Percentiles rank a stretch among this genome's conserved stretches.
Evolutionary conservation across 1,140 invertebrate genomes (phyloP).

Genomic region (Euura saliciscinereae): DNA sequence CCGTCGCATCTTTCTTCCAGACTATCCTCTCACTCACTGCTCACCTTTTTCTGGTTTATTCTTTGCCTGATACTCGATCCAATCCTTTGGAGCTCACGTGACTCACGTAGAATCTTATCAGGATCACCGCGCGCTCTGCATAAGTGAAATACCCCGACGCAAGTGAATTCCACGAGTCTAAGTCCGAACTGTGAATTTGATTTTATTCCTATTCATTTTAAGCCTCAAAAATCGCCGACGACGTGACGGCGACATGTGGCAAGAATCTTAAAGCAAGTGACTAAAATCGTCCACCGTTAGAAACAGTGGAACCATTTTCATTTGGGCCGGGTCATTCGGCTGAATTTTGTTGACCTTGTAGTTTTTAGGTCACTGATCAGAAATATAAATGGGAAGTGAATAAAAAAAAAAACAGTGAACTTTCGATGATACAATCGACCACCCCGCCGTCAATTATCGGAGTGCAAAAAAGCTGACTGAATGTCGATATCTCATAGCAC

Average conservation of each 20-base stretch:
- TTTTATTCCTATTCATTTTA: neutral
- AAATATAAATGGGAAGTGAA: too few relatives aligned
- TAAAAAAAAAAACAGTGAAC: too few relatives aligned
- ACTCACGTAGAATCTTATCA: slow-evolving; percentile 1
- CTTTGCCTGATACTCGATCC: neutral
- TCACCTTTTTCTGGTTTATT: neutral
- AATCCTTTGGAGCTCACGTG: neutral
- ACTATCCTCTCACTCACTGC: neutral
- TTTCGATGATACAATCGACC: too few relatives aligned
- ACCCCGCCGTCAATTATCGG: too few relatives aligned
- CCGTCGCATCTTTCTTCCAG: neutral
- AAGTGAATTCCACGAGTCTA: neutral
- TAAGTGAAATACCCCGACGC: neutral
- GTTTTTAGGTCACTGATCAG: too few relatives aligned
- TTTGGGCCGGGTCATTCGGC: too few relatives aligned
- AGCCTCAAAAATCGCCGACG: neutral
- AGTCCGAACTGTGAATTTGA: neutral
- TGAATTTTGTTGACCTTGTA: too few relatives aligned
- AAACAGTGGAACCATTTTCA: too few relatives aligned
- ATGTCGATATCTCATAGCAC: too few relatives aligned
- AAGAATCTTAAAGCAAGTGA: too few relatives aligned
- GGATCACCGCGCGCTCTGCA: neutral
- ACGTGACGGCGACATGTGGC: neutral
- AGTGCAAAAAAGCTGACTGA: too few relatives aligned
- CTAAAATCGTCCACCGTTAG: too few relatives aligned